phyloP scores from a whole-genome alignment of 2,888 invertebrate species.

The Tridacna gigas region DNA sequence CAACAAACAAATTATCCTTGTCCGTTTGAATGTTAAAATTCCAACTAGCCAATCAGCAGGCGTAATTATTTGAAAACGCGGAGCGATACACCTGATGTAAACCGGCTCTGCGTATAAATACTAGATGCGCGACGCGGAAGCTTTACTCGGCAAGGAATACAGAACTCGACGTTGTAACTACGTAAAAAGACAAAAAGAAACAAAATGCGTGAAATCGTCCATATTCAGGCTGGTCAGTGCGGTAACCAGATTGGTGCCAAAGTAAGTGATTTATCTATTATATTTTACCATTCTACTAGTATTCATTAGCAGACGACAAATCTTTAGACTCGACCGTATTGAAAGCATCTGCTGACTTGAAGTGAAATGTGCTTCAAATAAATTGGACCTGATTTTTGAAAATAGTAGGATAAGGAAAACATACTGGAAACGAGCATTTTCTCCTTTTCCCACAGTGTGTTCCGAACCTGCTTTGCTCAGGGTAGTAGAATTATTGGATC shows the following conservation, averaged over 20 bases:
- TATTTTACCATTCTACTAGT: neutral
- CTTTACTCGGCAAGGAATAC: slow-evolving; percentile 12
- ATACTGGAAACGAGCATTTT: neutral
- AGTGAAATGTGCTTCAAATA: no score
- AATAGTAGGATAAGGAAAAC: no score
- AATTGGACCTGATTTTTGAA: no score
- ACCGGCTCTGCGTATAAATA: slow-evolving; percentile 15
- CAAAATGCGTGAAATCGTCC: slow-evolving; percentile 25
- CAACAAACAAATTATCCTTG: slow-evolving; percentile 19
- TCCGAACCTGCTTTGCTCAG: neutral
- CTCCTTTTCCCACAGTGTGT: neutral
- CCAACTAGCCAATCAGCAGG: slow-evolving; percentile 17
- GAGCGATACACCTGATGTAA: slow-evolving; percentile 11
- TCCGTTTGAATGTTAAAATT: slow-evolving; percentile 11
- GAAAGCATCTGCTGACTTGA: no score
- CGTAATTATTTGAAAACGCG: slow-evolving; percentile 22
- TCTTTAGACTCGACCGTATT: neutral
- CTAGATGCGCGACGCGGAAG: neutral
- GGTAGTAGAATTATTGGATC: neutral
- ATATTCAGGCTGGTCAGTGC: slow-evolving; percentile 23
- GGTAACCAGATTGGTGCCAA: slow-evolving; percentile 28
- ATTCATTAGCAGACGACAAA: neutral
- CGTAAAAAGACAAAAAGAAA: slow-evolving; percentile 10
- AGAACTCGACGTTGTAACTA: slow-evolving; percentile 12
- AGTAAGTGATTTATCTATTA: slow-evolving; percentile 1